A percentile compares a stretch with the other conserved stretches of the same genome.
These are phyloP conservation scores for Peromyscus eremicus DNA, from an alignment of 2,797 vertebrate species.

Conservation along the genomic window DNA sequence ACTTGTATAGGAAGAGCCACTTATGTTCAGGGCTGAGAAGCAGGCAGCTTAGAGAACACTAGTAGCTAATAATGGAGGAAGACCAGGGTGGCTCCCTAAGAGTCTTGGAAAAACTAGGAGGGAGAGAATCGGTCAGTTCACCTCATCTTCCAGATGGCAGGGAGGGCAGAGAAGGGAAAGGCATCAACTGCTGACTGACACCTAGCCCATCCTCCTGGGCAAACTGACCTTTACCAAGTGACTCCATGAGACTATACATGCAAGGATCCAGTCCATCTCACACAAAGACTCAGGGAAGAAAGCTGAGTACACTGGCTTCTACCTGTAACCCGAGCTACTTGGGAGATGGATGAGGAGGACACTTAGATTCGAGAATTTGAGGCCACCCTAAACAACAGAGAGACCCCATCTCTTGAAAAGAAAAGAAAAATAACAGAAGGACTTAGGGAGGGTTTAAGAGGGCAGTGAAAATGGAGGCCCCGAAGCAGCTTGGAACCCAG, in stretches of 20 bases:
- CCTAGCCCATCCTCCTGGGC: neutral
- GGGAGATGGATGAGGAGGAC: neutral
- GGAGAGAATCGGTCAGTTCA: neutral
- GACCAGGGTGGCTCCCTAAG: neutral
- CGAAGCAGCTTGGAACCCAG: no score
- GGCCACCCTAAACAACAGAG: neutral
- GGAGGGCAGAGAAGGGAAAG: no score
- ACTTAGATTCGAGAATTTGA: neutral
- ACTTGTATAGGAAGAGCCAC: neutral
- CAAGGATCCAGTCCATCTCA: neutral
- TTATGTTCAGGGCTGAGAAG: neutral
- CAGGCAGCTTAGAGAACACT: neutral
- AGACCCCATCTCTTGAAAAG: neutral
- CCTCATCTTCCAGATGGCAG: no score
- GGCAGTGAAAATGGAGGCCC: neutral
- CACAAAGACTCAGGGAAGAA: neutral
- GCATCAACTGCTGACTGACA: accelerated
- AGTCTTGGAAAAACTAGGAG: neutral
- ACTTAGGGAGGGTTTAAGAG: neutral
- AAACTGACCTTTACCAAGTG: no score
- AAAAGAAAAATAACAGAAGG: neutral
- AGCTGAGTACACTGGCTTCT: no score
- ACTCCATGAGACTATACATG: accelerated
- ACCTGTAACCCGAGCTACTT: no score
- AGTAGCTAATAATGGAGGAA: neutral